These are phyloP conservation scores for Triops cancriformis DNA, from an alignment of 1,140 invertebrate genomes.

Conservation along the genomic window DNA sequence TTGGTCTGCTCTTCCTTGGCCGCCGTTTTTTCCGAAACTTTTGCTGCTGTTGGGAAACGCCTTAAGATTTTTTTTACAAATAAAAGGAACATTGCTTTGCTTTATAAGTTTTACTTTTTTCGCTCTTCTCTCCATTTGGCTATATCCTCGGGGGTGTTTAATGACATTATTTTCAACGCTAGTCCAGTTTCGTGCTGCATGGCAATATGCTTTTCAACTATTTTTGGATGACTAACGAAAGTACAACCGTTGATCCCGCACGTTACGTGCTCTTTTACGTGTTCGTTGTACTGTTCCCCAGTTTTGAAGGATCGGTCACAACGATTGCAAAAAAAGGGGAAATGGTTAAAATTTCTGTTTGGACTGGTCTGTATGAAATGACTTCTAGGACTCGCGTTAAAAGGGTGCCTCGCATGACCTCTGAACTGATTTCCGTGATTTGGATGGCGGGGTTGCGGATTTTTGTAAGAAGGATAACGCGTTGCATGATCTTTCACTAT, in stretches of 20 bases:
- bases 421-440: background rate
- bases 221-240: constrained; percentile 64
- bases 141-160: constrained; percentile 67
- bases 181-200: constrained; percentile 71
- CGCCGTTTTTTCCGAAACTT: constrained; percentile 55
- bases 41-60: constrained; percentile 53
- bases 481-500: background rate
- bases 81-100: background rate
- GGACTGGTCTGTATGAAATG: background rate
- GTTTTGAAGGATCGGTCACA: constrained; percentile 63
- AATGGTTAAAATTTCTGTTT: background rate
- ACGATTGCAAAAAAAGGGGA: constrained; percentile 51
- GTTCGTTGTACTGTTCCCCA: constrained; percentile 49
- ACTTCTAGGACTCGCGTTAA: background rate
- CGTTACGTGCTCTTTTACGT: constrained; percentile 56
- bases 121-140: constrained; percentile 70
- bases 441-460: background rate
- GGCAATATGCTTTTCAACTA: constrained; percentile 67
- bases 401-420: background rate
- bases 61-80: constrained; percentile 34
- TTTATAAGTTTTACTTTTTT: constrained; percentile 46
- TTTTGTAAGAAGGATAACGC: background rate
- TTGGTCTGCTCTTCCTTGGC: constrained; percentile 52
- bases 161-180: constrained; percentile 61
- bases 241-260: constrained; percentile 64